phyloP scores from a whole-genome alignment of 2,797 vertebrate genomes.

The Intellagama lesueurii region DNA sequence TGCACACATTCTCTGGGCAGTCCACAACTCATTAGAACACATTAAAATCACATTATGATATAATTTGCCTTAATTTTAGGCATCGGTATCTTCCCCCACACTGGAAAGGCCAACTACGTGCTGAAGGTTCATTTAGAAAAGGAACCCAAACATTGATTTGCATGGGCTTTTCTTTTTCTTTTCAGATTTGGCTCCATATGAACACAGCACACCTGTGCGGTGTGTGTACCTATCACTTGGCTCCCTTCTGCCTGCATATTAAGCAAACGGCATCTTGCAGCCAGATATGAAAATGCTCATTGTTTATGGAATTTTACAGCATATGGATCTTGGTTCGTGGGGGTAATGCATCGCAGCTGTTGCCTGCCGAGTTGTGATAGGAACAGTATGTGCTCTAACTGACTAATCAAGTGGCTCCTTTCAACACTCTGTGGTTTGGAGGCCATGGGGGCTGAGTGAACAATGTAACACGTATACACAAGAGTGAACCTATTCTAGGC shows the following conservation, averaged over 20 bases:
- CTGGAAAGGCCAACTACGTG: neutral
- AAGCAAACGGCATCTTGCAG: slow-evolving; percentile 40
- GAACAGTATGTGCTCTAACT: slow-evolving; percentile 36
- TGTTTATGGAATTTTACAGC: slow-evolving; percentile 58
- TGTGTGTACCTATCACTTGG: slow-evolving; percentile 39
- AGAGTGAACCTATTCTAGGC: neutral
- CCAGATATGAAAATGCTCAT: slow-evolving; percentile 32
- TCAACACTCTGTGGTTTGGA: slow-evolving; percentile 43
- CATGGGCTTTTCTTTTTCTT: slow-evolving; percentile 26
- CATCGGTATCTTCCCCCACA: neutral
- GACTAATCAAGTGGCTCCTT: slow-evolving; percentile 57
- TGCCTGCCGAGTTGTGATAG: slow-evolving; percentile 53
- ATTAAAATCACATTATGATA: too few relatives aligned
- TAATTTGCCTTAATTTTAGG: neutral
- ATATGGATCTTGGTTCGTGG: slow-evolving; percentile 59
- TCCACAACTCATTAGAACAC: too few relatives aligned
- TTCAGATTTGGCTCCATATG: slow-evolving; percentile 50
- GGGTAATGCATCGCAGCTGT: slow-evolving; percentile 55
- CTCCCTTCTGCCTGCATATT: slow-evolving; percentile 40
- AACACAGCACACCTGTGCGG: slow-evolving; percentile 5
- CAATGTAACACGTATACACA: neutral
- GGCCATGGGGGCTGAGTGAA: slow-evolving; percentile 36
- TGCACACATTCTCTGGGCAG: too few relatives aligned
- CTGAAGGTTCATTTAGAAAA: neutral
- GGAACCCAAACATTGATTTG: neutral